A percentile compares a stretch with the other conserved stretches of the same genome.
Conservation (phyloP, 2,797 vertebrate genomes). For the Melanitta fusca region DNA sequence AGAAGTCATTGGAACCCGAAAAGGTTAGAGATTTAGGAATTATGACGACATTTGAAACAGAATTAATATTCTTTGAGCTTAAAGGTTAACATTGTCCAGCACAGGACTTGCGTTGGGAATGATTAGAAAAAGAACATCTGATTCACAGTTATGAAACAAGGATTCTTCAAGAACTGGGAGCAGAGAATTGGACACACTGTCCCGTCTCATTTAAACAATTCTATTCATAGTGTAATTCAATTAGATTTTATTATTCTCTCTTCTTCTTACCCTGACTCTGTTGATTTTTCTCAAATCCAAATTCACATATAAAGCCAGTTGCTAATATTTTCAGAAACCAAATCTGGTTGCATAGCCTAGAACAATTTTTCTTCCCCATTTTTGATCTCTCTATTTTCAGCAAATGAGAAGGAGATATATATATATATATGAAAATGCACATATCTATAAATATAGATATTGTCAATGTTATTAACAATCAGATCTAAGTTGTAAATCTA, state of each 20-base stretch:
- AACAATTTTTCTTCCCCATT: neutral
- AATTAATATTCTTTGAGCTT: neutral
- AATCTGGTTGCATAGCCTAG: neutral
- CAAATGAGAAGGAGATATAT: neutral
- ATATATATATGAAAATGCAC: neutral
- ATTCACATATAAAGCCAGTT: neutral
- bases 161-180: neutral
- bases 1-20: neutral
- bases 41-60: neutral
- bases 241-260: neutral
- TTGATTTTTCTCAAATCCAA: slow-evolving; percentile 9
- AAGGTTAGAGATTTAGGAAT: neutral
- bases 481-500: neutral
- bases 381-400: neutral
- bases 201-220: slow-evolving; percentile 1
- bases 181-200: neutral
- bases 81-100: slow-evolving; percentile 16
- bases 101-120: neutral
- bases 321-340: slow-evolving; percentile 26
- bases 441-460: neutral
- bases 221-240: neutral
- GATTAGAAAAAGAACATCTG: neutral
- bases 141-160: neutral
- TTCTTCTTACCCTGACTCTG: neutral
- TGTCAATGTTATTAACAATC: neutral